Evolutionary conservation across 2,113 vertebrate genomes (phyloP), one percentile per base, ranked within the genome.

Genomic region (Phoxinus phoxinus): DNA sequence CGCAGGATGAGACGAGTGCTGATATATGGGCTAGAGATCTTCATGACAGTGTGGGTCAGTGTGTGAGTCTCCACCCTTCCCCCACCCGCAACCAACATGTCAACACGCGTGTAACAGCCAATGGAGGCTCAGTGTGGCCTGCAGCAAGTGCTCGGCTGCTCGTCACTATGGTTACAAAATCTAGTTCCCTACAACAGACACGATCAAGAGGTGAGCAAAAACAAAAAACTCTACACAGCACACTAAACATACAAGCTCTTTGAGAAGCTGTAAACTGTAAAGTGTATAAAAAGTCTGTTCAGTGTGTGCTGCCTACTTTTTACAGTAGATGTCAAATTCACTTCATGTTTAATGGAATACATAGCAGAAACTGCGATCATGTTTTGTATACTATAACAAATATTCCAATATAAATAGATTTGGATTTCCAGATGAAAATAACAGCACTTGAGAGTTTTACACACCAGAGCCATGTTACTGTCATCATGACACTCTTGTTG

Each of bases 91-190:
- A 89, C 89, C 80, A 83, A 84, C 58, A 58, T 82, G 81, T 89
- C 85, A 89, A 84, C 86, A 73, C 32, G 63, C 63, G 65, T 89
- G 85, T 87, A 77, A 32, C 90, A 90, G 85, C 89, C 91, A 92
- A 92, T 87, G 74, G 87, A 82, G 86, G 71, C 76, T 75, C 27
- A 58, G 80, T 48, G 85, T 85, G 75, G 87, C 90, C 89, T 32
- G 88, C 91, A 87, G 89, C 83, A 56, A 89, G 87, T 13, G 73
- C 90, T 91, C 87, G 86, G 86, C 91, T 90, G 89, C 89, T 87
- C 72, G 81, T 90, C 79, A 37, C 89, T 90, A 90, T 89, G 86
- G 90, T 85, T 86, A 91, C 90, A 74, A 85, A 89, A 85, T 77
- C 86, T 65, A 85, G 84, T 85, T 87, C 86, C 84, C 73, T 90